These are phyloP conservation scores for Torymus texanus DNA, from an alignment of 2,888 invertebrate species.

Conservation along the genomic window DNA sequence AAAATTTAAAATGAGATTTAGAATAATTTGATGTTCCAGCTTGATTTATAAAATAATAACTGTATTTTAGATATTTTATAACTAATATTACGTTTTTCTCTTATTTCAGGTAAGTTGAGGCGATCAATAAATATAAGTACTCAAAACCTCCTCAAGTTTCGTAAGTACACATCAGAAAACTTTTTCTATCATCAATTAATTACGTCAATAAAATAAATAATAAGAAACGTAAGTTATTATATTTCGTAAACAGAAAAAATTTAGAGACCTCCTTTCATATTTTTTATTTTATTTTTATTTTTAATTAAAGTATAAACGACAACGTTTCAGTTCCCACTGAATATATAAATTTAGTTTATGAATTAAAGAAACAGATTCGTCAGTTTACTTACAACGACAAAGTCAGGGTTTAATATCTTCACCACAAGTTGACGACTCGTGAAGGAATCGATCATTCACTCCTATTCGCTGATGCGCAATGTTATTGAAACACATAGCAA, in stretches of 20 bases:
- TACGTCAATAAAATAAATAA: too few species aligned
- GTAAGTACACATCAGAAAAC: conserved; percentile 12
- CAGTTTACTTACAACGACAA: background rate
- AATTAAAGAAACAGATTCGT: background rate
- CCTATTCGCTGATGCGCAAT: background rate
- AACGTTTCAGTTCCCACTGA: too few species aligned
- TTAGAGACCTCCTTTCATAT: too few species aligned
- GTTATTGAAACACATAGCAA: background rate
- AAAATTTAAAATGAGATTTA: background rate
- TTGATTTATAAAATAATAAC: background rate
- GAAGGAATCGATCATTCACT: background rate
- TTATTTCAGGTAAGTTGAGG: conserved; percentile 43
- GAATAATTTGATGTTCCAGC: conserved; percentile 2
- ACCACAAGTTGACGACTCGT: background rate
- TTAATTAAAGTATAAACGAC: too few species aligned
- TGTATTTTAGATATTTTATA: background rate
- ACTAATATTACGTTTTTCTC: conserved; percentile 11
- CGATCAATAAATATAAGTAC: conserved; percentile 7
- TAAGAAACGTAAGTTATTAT: too few species aligned
- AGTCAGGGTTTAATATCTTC: background rate
- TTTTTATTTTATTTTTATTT: too few species aligned
- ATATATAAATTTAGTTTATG: too few species aligned
- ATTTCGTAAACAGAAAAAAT: too few species aligned
- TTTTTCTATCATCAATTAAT: too few species aligned
- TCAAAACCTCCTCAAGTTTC: background rate